These are phyloP conservation scores for Melanerpes formicivorus DNA, from an alignment of 2,113 vertebrate species.

Conservation along the genomic window DNA sequence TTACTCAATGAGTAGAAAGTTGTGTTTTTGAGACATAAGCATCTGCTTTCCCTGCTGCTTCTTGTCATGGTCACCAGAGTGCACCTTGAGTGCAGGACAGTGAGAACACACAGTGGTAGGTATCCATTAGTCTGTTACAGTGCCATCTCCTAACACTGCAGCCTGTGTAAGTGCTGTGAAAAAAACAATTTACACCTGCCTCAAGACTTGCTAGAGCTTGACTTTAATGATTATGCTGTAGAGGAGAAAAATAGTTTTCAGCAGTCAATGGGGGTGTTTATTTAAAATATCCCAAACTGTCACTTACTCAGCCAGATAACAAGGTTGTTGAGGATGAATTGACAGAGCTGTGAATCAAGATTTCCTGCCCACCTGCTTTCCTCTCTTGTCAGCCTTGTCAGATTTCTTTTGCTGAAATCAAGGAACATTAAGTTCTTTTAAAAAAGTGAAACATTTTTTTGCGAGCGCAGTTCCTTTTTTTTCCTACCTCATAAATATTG, in stretches of 20 bases:
- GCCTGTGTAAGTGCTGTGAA: background rate
- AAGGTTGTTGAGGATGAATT: conserved; percentile 43
- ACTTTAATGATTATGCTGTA: conserved; percentile 46
- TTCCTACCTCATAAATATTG: conserved; percentile 48
- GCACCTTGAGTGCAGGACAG: background rate
- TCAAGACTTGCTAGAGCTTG: conserved; percentile 14
- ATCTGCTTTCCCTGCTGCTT: background rate
- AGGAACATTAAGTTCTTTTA: conserved; percentile 3
- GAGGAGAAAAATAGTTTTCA: conserved; percentile 43
- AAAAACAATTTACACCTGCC: background rate
- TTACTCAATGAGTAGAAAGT: background rate
- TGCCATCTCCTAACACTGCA: background rate
- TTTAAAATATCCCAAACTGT: conserved; percentile 44
- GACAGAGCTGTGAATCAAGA: conserved; percentile 37
- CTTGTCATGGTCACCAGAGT: background rate
- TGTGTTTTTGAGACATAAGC: background rate
- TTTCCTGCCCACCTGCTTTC: conserved; percentile 55
- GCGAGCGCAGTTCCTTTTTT: background rate
- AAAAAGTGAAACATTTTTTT: conserved; percentile 15
- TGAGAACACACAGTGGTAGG: background rate
- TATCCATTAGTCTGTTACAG: background rate
- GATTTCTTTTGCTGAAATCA: conserved; percentile 40
- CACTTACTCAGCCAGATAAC: conserved; percentile 33
- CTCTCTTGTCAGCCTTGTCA: conserved; percentile 45
- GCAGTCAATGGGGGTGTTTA: conserved; percentile 22